Base-by-base conservation (phyloP, 2,797 vertebrate genomes). In the Sebastes miniatus region DNA sequence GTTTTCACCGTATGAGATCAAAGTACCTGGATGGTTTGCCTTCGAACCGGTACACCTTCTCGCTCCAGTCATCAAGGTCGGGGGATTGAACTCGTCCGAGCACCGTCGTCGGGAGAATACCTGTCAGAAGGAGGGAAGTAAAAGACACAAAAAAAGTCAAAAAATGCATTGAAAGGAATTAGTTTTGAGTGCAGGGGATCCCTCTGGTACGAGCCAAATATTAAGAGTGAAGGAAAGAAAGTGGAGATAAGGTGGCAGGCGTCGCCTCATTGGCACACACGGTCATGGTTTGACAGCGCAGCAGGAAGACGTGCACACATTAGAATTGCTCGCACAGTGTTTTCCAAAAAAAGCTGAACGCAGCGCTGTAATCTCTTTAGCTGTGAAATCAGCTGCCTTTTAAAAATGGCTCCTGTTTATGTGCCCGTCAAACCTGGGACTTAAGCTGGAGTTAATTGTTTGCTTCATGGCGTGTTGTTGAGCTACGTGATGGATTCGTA, bases 21-120 rank as follows among this genome's bases (percentile, higher is more conserved):
- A 90, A 87, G 91, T 96, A 98, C 97, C 97, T 98, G 88, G 94
- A 91, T 2, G 93, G 77, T 90, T 96, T 96, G 66, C 96, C 97
- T 94, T 97, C 95, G 79, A 97, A 95, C 63, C 93, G 95, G 92
- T 97, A 98, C 81, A 94, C 93, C 94, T 97, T 98, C 89, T 81
- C 92, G 65, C 96, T 97, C 97, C 97, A 98, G 68, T 98, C 97
- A 73, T 98, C 97, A 31, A 94, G 95, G 88, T 98, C 97, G 43
- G 96, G 97, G n/a, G 97, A 96, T 81, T 80, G 94, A 85, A 98
- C 94, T 79, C 95, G 95, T 83, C 97, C 97, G 70, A 98, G 94
- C 8, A 90, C 71, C 5, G 95, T 96, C 0, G 80, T 94, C 36
- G 96, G 96, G 68, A 97, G 95, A 70, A 96, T 83, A 88, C 97